These are phyloP conservation scores for Chauna torquata DNA, from an alignment of 2,113 vertebrate species.

Conservation along the genomic window DNA sequence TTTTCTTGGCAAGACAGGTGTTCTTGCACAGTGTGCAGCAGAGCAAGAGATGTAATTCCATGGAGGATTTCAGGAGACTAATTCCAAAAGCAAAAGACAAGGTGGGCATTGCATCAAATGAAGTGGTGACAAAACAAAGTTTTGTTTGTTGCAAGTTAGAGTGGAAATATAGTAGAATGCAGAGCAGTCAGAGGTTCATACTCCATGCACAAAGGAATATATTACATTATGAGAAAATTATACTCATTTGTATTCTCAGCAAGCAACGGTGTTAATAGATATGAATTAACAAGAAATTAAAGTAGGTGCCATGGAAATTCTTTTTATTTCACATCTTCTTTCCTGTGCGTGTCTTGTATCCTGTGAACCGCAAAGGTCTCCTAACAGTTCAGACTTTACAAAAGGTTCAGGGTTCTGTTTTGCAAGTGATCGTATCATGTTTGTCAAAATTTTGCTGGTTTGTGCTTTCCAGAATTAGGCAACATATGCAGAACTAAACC, in stretches of 20 bases:
- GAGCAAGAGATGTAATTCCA: slow-evolving; percentile 34
- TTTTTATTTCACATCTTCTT: background rate
- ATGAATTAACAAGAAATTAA: slow-evolving; percentile 49
- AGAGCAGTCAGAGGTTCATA: background rate
- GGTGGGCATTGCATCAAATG: background rate
- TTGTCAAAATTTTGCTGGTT: background rate
- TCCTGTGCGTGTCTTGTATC: background rate
- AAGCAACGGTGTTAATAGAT: slow-evolving; percentile 27
- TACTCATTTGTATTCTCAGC: slow-evolving; percentile 34
- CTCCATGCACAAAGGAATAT: background rate
- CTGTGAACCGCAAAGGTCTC: background rate
- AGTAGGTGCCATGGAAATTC: background rate
- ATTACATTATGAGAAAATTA: slow-evolving; percentile 42
- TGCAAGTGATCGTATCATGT: background rate
- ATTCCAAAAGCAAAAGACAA: slow-evolving; percentile 25
- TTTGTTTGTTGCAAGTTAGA: slow-evolving; percentile 21
- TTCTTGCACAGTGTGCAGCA: slow-evolving; percentile 11
- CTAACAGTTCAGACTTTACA: background rate
- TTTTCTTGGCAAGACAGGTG: slow-evolving; percentile 42
- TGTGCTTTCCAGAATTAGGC: background rate
- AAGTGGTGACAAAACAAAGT: slow-evolving; percentile 23
- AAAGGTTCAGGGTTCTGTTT: background rate
- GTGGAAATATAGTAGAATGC: background rate
- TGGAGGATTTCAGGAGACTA: background rate
- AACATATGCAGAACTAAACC: background rate